A percentile compares a stretch with the other conserved stretches of the same genome.
Conservation (phyloP, 2,797 vertebrate genomes). For the Discoglossus pictus region DNA sequence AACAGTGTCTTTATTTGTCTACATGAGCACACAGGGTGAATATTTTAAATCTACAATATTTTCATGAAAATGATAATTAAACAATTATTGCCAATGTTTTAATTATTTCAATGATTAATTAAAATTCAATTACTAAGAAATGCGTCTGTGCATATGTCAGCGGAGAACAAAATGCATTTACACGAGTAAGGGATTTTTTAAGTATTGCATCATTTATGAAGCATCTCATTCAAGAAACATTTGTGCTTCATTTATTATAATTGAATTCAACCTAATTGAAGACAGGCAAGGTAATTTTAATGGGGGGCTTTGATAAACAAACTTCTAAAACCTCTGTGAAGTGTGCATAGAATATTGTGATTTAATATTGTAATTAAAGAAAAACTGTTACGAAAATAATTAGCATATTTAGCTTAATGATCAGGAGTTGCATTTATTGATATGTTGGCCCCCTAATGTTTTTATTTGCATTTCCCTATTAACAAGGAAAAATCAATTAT, state of each 20-base stretch:
- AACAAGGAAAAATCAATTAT: constrained; percentile 28
- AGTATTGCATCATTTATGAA: constrained; percentile 13
- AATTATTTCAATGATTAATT: neutral
- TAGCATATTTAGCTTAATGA: constrained; percentile 37
- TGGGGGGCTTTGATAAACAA: constrained; percentile 37
- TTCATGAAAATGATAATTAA: neutral
- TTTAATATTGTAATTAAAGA: constrained; percentile 32
- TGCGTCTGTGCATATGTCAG: neutral
- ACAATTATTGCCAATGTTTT: neutral
- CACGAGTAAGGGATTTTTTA: constrained; percentile 3
- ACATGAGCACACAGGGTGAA: too few relatives aligned
- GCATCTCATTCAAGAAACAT: constrained; percentile 39
- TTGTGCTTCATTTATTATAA: constrained; percentile 38
- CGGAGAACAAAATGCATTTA: constrained; percentile 3
- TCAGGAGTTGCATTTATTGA: constrained; percentile 34
- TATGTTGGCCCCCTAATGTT: constrained; percentile 42
- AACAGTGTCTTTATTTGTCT: too few relatives aligned
- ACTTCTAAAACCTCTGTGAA: constrained; percentile 26
- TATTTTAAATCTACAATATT: neutral
- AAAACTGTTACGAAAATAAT: constrained; percentile 30
- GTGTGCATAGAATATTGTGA: constrained; percentile 29
- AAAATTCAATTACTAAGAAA: neutral
- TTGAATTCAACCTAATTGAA: constrained; percentile 40
- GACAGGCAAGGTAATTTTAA: constrained; percentile 23
- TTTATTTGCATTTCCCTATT: constrained; percentile 28